These are phyloP conservation scores for Leptopterna dolabrata DNA, from an alignment of 2,888 invertebrate species.

Conservation along the genomic window DNA sequence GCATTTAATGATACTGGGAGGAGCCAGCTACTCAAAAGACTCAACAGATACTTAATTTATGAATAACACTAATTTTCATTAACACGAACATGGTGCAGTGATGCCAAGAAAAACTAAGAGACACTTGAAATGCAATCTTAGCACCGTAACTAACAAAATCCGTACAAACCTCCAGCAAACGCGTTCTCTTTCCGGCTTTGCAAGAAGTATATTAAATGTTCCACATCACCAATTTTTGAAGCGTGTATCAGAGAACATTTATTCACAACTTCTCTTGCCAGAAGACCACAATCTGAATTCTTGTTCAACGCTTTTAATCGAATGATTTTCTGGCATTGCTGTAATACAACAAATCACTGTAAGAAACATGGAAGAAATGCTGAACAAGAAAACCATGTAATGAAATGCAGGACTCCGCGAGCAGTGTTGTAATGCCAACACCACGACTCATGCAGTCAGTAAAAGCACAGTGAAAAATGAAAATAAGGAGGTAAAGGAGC, in stretches of 20 bases:
- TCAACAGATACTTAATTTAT: background rate
- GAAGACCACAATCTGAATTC: conserved; percentile 80
- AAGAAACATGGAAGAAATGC: no score
- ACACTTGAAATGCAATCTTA: no score
- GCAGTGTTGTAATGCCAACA: no score
- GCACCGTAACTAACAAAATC: no score
- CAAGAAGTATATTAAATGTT: conserved; percentile 87
- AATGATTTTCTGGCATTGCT: conserved; percentile 85
- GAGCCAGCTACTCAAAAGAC: background rate
- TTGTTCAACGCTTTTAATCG: conserved; percentile 83
- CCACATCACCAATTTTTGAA: conserved; percentile 83
- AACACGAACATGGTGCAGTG: no score
- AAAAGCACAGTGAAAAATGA: no score
- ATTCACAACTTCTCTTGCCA: conserved; percentile 86
- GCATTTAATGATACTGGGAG: background rate
- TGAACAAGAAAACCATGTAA: no score
- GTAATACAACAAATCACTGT: conserved; percentile 55
- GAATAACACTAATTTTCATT: no score
- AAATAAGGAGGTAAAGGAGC: no score
- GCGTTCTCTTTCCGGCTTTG: conserved; percentile 76
- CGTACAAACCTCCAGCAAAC: conserved; percentile 59
- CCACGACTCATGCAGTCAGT: no score
- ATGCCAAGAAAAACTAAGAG: no score
- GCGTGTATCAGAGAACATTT: conserved; percentile 88
- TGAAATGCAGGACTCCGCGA: no score